Evolutionary conservation across 2,113 vertebrate genomes (phyloP).

Genomic region (Etheostoma spectabile): DNA sequence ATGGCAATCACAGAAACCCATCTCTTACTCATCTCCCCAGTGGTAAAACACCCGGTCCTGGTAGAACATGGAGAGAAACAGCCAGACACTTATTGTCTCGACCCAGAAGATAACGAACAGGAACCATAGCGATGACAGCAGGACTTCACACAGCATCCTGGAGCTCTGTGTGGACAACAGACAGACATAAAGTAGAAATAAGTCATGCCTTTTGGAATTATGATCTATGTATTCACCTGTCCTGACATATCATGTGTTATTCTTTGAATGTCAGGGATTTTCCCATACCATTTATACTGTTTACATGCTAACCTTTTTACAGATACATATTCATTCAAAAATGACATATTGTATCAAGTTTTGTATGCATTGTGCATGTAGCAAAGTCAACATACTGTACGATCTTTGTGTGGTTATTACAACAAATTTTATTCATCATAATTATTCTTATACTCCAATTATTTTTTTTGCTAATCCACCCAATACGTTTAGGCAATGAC

Average conservation of each 20-base stretch:
- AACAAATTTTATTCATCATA: neutral
- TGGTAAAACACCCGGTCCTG: conserved; percentile 83
- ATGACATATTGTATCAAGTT: neutral
- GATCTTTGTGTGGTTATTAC: no score
- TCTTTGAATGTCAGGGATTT: neutral
- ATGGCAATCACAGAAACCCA: neutral
- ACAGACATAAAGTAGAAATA: neutral
- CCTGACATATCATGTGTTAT: neutral
- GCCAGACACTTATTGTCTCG: conserved; percentile 87
- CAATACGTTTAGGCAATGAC: neutral
- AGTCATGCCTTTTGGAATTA: neutral
- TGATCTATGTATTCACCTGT: neutral
- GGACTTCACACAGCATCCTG: conserved; percentile 86
- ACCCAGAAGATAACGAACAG: conserved; percentile 88
- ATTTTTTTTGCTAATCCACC: neutral
- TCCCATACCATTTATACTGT: neutral
- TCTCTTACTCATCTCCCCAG: conserved; percentile 83
- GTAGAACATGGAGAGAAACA: conserved; percentile 86
- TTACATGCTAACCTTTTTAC: no score
- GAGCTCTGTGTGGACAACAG: conserved; percentile 35
- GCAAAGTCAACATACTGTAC: neutral
- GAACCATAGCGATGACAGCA: conserved; percentile 86
- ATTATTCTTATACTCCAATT: neutral
- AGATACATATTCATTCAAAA: neutral
- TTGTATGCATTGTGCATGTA: neutral